phyloP scores from a whole-genome alignment of 2,113 vertebrate genomes.

The Misgurnus mizolepis region DNA sequence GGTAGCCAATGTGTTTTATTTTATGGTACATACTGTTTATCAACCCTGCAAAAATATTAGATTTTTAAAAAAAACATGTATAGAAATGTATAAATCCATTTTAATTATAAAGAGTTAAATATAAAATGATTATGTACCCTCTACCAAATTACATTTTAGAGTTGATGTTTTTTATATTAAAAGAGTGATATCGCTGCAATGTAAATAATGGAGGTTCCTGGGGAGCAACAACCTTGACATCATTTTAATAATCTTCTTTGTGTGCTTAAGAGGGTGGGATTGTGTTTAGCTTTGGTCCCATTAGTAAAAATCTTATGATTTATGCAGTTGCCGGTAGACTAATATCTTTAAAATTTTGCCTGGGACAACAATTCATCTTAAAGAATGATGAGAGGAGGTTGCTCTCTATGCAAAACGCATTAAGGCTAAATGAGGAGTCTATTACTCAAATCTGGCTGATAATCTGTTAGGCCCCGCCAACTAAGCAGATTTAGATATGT shows the following conservation, averaged over 20 bases:
- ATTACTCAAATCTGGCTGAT: conserved; percentile 93
- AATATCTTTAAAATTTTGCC: conserved; percentile 92
- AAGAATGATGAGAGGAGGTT: conserved; percentile 94
- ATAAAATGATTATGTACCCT: too few species aligned
- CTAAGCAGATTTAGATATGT: conserved; percentile 84
- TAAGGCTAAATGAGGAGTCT: conserved; percentile 97
- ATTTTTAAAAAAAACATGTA: neutral
- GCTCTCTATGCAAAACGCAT: conserved; percentile 97
- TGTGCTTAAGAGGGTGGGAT: conserved; percentile 64
- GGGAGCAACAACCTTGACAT: conserved; percentile 52
- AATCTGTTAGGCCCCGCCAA: conserved; percentile 92
- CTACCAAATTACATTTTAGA: too few species aligned
- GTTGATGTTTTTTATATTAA: neutral
- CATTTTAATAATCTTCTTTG: conserved; percentile 60
- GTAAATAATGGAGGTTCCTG: conserved; percentile 55
- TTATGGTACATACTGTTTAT: neutral
- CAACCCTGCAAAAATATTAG: neutral
- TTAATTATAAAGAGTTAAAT: neutral
- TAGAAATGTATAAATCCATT: neutral
- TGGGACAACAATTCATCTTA: conserved; percentile 90
- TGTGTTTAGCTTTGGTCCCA: conserved; percentile 87
- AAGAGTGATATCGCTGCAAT: conserved; percentile 32
- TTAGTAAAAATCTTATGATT: conserved; percentile 93
- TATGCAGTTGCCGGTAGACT: conserved; percentile 87
- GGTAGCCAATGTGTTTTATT: neutral